phyloP scores from a whole-genome alignment of 2,888 invertebrate species.

The Pseudolycoriella hygida region DNA sequence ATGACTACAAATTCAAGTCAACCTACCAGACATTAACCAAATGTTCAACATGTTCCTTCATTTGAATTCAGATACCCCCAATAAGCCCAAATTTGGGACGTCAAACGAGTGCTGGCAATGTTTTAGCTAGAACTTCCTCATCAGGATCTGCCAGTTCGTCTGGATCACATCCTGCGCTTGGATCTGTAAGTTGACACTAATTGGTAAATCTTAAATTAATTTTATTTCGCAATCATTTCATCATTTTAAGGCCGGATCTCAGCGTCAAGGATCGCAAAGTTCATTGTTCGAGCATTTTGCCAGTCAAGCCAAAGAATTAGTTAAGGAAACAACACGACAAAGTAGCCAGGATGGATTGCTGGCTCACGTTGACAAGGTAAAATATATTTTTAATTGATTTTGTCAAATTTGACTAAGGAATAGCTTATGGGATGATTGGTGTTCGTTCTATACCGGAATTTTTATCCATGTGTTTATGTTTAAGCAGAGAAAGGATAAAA shows the following conservation, averaged over 20 bases:
- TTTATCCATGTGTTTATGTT: not conserved
- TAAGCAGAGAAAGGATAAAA: too few species aligned
- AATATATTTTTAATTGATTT: constrained; percentile 1
- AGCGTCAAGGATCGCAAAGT: constrained; percentile 64
- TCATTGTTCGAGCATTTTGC: constrained; percentile 78
- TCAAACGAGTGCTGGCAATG: constrained; percentile 41
- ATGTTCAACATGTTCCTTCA: too few species aligned
- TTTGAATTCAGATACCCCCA: constrained; percentile 29
- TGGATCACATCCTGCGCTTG: constrained; percentile 21
- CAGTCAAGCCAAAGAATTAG: constrained; percentile 74
- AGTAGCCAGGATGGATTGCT: constrained; percentile 76
- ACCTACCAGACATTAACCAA: too few species aligned
- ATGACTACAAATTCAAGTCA: too few species aligned
- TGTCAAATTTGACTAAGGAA: not conserved
- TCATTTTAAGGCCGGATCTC: constrained; percentile 26
- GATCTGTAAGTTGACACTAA: constrained; percentile 10
- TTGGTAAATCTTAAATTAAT: too few species aligned
- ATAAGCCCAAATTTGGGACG: constrained; percentile 36
- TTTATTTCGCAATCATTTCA: not conserved
- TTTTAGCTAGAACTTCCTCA: constrained; percentile 43
- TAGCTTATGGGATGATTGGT: not conserved
- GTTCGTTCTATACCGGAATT: not conserved
- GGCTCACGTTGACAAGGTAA: constrained; percentile 80
- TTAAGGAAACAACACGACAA: constrained; percentile 72
- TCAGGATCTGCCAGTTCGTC: constrained; percentile 37